Conservation (phyloP, 2,113 vertebrate genomes). For the Percina caprodes region DNA sequence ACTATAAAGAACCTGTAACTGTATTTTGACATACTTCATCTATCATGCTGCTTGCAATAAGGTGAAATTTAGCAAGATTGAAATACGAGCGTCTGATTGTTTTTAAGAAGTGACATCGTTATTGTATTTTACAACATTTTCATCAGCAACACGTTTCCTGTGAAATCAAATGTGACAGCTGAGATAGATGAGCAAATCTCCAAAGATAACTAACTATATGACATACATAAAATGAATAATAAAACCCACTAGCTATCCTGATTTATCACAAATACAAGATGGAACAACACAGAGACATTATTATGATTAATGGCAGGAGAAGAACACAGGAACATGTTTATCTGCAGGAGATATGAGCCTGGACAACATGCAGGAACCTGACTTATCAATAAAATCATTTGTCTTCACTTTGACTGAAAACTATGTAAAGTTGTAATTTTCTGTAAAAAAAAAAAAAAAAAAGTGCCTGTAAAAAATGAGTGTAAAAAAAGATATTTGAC, state of each 20-base stretch:
- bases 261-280: slow-evolving; percentile 34
- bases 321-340: slow-evolving; percentile 7
- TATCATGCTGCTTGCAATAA: background rate
- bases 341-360: slow-evolving; percentile 16
- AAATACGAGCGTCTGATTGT: slow-evolving; percentile 17
- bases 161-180: slow-evolving; percentile 36
- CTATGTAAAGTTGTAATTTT: too few relatives aligned
- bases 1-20: background rate
- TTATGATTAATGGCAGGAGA: slow-evolving; percentile 33
- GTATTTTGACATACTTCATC: slow-evolving; percentile 1
- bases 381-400: background rate
- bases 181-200: slow-evolving; percentile 8
- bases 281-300: slow-evolving; percentile 8
- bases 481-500: too few relatives aligned
- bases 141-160: background rate
- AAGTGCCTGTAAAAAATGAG: too few relatives aligned
- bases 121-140: background rate
- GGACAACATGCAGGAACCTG: background rate
- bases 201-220: slow-evolving; percentile 38
- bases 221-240: slow-evolving; percentile 51
- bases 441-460: too few relatives aligned
- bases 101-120: slow-evolving; percentile 2
- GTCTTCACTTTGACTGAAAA: background rate
- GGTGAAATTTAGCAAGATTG: slow-evolving; percentile 7
- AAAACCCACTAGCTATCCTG: slow-evolving; percentile 10